Percentiles rank a stretch among this genome's conserved stretches.
These are phyloP conservation scores for Hoplias malabaricus DNA, from an alignment of 2,113 vertebrate species.

Conservation along the genomic window DNA sequence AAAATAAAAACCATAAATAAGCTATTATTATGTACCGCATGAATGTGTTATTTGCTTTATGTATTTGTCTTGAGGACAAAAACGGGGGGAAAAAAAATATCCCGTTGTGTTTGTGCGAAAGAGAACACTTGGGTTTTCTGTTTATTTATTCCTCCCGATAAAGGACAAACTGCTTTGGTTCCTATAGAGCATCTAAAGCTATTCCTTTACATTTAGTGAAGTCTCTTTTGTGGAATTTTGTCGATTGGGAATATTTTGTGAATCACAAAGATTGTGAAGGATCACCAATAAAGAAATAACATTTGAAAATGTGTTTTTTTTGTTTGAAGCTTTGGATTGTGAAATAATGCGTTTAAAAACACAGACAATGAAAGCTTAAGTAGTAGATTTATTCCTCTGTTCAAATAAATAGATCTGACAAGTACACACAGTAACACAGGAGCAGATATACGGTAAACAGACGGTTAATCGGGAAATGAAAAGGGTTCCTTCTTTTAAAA, in stretches of 20 bases:
- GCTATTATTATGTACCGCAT: slow-evolving; percentile 25
- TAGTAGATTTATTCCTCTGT: slow-evolving; percentile 67
- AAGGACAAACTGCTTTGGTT: not conserved
- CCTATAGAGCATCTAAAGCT: not conserved
- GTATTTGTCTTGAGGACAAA: slow-evolving; percentile 9
- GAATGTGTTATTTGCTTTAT: not conserved
- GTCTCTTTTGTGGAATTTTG: slow-evolving; percentile 15
- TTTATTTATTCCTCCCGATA: slow-evolving; percentile 3
- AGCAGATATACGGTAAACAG: slow-evolving; percentile 42
- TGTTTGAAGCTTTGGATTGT: not conserved
- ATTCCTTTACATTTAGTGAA: not conserved
- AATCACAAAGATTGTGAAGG: slow-evolving; percentile 5
- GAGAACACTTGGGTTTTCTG: not conserved
- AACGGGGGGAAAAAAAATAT: not conserved
- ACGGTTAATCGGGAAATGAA: slow-evolving; percentile 6
- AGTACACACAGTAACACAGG: slow-evolving; percentile 56
- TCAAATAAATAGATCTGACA: slow-evolving; percentile 72
- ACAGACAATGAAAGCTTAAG: not conserved
- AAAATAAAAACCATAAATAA: slow-evolving; percentile 5
- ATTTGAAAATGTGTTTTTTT: slow-evolving; percentile 21
- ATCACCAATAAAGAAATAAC: slow-evolving; percentile 29
- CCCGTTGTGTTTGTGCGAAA: not conserved
- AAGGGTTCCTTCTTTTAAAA: slow-evolving; percentile 32
- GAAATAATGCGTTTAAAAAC: not conserved
- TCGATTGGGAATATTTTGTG: slow-evolving; percentile 30